Conservation (phyloP, 2,797 vertebrate species). For the Micropoecilia bifurca region DNA sequence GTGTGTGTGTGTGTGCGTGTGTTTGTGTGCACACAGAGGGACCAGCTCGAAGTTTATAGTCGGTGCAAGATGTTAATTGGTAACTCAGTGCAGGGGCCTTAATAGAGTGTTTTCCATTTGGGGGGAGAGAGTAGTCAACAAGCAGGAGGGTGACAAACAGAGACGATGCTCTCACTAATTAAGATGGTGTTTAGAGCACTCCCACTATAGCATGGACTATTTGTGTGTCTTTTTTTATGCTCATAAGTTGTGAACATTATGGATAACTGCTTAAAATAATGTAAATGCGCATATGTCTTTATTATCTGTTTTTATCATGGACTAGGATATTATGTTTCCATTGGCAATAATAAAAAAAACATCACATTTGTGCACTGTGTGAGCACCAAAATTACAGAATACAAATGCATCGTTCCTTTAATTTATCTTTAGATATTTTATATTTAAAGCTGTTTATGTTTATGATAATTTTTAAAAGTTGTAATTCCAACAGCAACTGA, state of each 20-base stretch:
- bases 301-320: background rate
- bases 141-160: conserved; percentile 65
- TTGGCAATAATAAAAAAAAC: background rate
- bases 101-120: conserved; percentile 85
- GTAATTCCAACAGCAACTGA: background rate
- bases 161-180: conserved; percentile 81
- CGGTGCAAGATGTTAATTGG: conserved; percentile 93
- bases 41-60: conserved; percentile 82
- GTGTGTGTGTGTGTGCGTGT: background rate
- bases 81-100: conserved; percentile 82
- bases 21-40: conserved; percentile 67
- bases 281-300: conserved; percentile 3
- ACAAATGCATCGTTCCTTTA: background rate
- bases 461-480: conserved; percentile 5
- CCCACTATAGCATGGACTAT: conserved; percentile 17
- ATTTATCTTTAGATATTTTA: background rate
- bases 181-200: conserved; percentile 67
- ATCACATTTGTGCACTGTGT: background rate
- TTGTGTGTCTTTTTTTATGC: background rate
- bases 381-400: conserved; percentile 3
- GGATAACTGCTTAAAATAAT: conserved; percentile 14
- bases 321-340: background rate
- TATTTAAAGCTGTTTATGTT: background rate
- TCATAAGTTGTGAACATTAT: conserved; percentile 23
- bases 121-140: conserved; percentile 69